phyloP scores from a whole-genome alignment of 2,888 invertebrate species.

The Amiota communis region DNA sequence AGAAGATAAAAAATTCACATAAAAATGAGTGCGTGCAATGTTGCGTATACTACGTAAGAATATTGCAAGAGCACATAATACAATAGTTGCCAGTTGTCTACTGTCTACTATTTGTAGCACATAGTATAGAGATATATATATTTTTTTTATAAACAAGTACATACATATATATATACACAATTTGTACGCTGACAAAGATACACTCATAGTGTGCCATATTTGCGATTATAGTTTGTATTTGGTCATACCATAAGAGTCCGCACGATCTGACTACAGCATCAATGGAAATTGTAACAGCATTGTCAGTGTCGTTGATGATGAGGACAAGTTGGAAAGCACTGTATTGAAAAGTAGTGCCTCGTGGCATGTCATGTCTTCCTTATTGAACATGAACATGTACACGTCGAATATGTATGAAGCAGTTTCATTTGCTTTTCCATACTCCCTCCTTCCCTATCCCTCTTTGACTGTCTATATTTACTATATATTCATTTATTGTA shows the following conservation, averaged over 20 bases:
- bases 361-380: no score
- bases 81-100: slow-evolving; percentile 10
- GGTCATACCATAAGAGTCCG: slow-evolving; percentile 24
- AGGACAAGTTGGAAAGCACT: no score
- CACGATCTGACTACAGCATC: not conserved
- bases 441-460: no score
- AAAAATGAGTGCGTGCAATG: not conserved
- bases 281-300: not conserved
- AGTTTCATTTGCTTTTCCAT: no score
- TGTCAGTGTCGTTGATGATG: no score
- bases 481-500: no score
- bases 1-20: not conserved
- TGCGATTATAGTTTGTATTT: slow-evolving; percentile 34
- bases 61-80: slow-evolving; percentile 8
- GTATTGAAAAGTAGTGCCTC: no score
- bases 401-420: no score
- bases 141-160: no score
- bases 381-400: no score
- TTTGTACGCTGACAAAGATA: not conserved
- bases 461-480: no score
- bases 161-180: not conserved
- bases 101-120: slow-evolving; percentile 14
- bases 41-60: slow-evolving; percentile 16
- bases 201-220: not conserved
- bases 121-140: no score